phyloP scores from a whole-genome alignment of 1,140 invertebrate genomes.

The Drosophila hydei region DNA sequence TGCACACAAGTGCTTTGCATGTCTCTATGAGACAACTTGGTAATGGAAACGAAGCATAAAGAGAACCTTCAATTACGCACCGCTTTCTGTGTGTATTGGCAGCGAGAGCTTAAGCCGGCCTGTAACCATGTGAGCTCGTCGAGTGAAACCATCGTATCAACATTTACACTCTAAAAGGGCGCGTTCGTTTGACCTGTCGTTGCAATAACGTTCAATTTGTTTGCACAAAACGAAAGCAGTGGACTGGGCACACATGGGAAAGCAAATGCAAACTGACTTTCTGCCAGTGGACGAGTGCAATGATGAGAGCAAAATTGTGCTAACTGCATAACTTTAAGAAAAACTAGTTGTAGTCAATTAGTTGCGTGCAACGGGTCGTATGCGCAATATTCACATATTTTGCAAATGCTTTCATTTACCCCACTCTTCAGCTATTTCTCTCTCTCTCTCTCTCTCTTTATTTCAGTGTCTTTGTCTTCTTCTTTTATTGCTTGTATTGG shows the following conservation, averaged over 20 bases:
- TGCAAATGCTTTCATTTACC: constrained; percentile 33
- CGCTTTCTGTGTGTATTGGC: too few relatives aligned
- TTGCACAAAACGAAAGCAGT: constrained; percentile 11
- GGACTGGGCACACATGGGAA: not conserved
- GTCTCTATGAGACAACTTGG: too few relatives aligned
- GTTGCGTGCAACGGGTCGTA: constrained; percentile 45
- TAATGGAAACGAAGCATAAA: too few relatives aligned
- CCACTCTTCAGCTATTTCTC: not conserved
- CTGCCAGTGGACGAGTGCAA: constrained; percentile 8
- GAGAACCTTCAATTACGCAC: too few relatives aligned
- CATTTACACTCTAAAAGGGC: constrained; percentile 46
- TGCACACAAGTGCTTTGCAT: too few relatives aligned
- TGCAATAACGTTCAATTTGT: constrained; percentile 73
- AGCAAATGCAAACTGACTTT: not conserved
- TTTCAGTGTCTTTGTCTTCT: not conserved
- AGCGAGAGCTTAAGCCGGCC: too few relatives aligned
- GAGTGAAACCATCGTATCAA: too few relatives aligned
- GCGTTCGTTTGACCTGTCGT: constrained; percentile 54
- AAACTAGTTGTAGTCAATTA: constrained; percentile 59
- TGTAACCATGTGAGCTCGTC: too few relatives aligned
- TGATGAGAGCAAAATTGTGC: constrained; percentile 9
- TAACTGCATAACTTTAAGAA: constrained; percentile 22
- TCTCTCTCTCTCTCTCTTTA: not conserved
- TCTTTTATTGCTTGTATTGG: not conserved
- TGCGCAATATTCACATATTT: constrained; percentile 58